These are phyloP conservation scores for Platypus cylindrus DNA, from an alignment of 2,888 invertebrate genomes.

Conservation along the genomic window DNA sequence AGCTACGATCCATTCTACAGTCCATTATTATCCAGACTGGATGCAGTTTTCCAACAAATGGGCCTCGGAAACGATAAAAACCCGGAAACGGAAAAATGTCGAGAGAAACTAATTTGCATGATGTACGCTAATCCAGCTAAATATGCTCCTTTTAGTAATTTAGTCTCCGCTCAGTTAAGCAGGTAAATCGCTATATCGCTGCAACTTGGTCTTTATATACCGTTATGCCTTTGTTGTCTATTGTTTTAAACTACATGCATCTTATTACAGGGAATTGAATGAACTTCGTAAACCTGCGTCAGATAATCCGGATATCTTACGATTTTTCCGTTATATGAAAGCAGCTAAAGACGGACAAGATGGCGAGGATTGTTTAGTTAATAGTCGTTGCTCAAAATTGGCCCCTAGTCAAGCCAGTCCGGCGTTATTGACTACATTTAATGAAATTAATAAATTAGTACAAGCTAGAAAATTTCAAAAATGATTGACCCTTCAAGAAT, in stretches of 20 bases:
- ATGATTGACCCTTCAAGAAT: too few relatives aligned
- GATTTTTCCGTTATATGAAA: slow-evolving; percentile 85
- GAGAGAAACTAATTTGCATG: slow-evolving; percentile 72
- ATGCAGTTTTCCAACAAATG: slow-evolving; percentile 66
- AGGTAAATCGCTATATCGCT: slow-evolving; percentile 40
- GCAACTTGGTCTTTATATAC: background rate
- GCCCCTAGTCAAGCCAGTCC: slow-evolving; percentile 55
- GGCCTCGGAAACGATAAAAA: slow-evolving; percentile 36
- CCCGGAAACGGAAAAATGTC: slow-evolving; percentile 52
- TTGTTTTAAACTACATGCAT: background rate
- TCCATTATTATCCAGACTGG: slow-evolving; percentile 69
- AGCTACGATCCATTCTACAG: slow-evolving; percentile 88
- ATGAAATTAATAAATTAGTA: slow-evolving; percentile 78
- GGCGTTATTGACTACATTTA: slow-evolving; percentile 75
- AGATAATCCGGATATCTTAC: slow-evolving; percentile 74
- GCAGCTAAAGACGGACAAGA: slow-evolving; percentile 81
- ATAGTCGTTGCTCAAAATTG: slow-evolving; percentile 50
- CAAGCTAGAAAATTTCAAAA: slow-evolving; percentile 55
- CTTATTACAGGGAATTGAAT: slow-evolving; percentile 59
- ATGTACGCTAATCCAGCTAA: slow-evolving; percentile 83
- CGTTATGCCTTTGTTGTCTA: background rate
- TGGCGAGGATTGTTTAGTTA: slow-evolving; percentile 57
- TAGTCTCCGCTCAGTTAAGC: slow-evolving; percentile 78
- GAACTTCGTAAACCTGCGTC: slow-evolving; percentile 73
- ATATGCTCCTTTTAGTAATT: slow-evolving; percentile 79